Conservation (phyloP, 2,888 invertebrate genomes). For the Lycia hirtaria region DNA sequence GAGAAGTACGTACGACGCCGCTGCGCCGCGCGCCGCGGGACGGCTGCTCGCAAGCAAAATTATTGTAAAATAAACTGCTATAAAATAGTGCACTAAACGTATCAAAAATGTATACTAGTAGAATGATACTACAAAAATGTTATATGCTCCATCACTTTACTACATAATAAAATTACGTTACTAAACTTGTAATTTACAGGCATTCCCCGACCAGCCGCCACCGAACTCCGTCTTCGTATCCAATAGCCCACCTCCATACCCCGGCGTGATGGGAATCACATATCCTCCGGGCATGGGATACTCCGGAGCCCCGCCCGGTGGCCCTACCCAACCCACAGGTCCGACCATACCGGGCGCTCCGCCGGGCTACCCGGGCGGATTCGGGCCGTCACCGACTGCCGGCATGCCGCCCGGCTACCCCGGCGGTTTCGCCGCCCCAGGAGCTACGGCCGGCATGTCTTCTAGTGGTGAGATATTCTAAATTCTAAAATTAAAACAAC, state of each 20-base stretch:
- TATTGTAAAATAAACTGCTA: too few relatives aligned
- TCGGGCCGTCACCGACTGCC: conserved; percentile 57
- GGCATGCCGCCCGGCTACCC: conserved; percentile 41
- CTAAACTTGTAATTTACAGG: conserved; percentile 56
- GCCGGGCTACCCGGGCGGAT: conserved; percentile 43
- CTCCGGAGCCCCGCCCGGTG: conserved; percentile 58
- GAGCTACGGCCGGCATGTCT: conserved; percentile 65
- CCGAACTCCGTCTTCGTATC: conserved; percentile 95
- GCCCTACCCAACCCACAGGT: conserved; percentile 49
- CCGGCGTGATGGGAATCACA: conserved; percentile 87
- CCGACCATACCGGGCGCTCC: too few relatives aligned
- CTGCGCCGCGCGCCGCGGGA: too few relatives aligned
- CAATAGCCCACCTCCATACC: conserved; percentile 97
- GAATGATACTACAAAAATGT: too few relatives aligned
- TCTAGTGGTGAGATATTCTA: conserved; percentile 64
- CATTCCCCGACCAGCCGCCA: conserved; percentile 89
- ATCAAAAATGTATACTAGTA: too few relatives aligned
- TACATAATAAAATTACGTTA: too few relatives aligned
- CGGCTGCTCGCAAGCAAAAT: too few relatives aligned
- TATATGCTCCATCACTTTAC: too few relatives aligned
- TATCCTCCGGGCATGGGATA: conserved; percentile 64
- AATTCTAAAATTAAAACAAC: conserved; percentile 25
- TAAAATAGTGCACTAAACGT: too few relatives aligned
- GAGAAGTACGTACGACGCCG: too few relatives aligned
- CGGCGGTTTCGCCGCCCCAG: conserved; percentile 46